These are phyloP conservation scores for Eumeta japonica DNA, from an alignment of 1,140 invertebrate species.

Conservation along the genomic window DNA sequence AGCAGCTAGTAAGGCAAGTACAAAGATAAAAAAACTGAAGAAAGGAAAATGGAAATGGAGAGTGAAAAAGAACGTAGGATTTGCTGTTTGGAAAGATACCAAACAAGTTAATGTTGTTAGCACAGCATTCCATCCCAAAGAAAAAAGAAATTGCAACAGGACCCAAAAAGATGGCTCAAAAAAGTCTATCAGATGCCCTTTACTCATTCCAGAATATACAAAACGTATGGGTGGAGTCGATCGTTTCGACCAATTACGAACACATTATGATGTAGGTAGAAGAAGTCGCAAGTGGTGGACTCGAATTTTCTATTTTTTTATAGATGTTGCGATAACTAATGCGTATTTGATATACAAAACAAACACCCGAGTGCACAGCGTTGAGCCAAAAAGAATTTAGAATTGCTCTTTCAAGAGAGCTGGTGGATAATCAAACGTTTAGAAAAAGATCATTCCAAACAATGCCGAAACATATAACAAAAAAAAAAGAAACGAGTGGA, in stretches of 20 bases:
- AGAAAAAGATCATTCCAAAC: no score
- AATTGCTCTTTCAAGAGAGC: no score
- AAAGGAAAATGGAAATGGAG: no score
- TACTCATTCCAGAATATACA: constrained; percentile 3
- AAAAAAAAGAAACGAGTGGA: no score
- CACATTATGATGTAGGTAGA: constrained; percentile 2
- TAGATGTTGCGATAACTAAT: constrained; percentile 3
- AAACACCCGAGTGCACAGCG: no score
- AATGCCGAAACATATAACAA: no score
- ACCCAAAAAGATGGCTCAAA: constrained; percentile 5
- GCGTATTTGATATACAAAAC: no score
- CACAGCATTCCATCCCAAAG: background rate
- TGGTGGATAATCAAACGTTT: no score
- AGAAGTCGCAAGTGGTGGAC: background rate
- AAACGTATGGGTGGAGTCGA: background rate
- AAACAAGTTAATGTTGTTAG: background rate
- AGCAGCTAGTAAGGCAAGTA: background rate
- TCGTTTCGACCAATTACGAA: constrained; percentile 3
- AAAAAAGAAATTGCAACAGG: background rate
- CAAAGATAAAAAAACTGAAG: background rate
- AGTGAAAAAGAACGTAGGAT: no score
- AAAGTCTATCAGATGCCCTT: background rate
- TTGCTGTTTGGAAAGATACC: constrained; percentile 4
- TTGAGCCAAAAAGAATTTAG: no score
- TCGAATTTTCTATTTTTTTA: constrained; percentile 1